Conservation (phyloP, 2,113 vertebrate genomes). For the Pitta sordida region DNA sequence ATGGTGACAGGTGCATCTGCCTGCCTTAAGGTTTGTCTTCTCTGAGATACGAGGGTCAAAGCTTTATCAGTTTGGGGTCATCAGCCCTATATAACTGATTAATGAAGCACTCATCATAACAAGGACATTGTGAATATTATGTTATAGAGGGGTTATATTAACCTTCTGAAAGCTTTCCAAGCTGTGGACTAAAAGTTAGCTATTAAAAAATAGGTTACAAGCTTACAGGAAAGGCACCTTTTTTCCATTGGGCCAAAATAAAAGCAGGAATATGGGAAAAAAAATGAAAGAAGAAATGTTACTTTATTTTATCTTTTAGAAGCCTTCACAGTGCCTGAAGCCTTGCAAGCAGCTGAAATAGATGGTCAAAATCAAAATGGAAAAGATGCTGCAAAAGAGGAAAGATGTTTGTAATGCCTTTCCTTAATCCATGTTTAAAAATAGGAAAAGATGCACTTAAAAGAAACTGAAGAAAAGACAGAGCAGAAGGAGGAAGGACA, state of each 20-base stretch:
- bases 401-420: neutral
- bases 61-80: neutral
- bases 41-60: neutral
- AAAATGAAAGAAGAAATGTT: neutral
- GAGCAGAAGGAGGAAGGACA: neutral
- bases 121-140: neutral
- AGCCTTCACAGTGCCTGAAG: neutral
- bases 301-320: neutral
- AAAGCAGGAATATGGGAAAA: neutral
- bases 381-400: neutral
- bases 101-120: neutral
- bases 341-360: neutral
- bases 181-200: neutral
- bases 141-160: neutral
- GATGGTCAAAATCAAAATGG: neutral
- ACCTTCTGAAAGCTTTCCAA: neutral
- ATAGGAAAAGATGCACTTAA: neutral
- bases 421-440: neutral
- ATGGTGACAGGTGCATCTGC: neutral
- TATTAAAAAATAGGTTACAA: neutral
- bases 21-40: neutral
- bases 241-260: neutral
- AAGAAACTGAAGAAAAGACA: neutral
- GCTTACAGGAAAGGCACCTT: neutral
- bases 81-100: slow-evolving; percentile 7